A percentile compares a stretch with the other conserved stretches of the same genome.
Evolutionary conservation across 2,888 invertebrate species (phyloP).

Genomic region (Caenorhabditis parvicauda): DNA sequence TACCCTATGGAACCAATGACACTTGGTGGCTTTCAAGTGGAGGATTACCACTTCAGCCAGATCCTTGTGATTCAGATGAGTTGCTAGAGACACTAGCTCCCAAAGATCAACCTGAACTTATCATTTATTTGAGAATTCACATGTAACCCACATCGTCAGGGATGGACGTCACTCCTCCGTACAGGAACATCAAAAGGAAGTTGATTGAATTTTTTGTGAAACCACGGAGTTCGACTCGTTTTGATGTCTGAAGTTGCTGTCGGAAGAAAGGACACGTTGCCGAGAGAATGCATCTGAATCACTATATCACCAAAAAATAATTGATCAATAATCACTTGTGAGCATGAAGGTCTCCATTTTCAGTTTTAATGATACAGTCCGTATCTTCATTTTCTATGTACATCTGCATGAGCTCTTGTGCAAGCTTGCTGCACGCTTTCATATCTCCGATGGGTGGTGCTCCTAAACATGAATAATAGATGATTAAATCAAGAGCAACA

Average conservation of each 20-base stretch:
- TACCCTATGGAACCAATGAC: slow-evolving; percentile 89
- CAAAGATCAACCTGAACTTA: slow-evolving; percentile 45
- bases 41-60: slow-evolving; percentile 86
- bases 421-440: slow-evolving; percentile 71
- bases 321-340: slow-evolving; percentile 73
- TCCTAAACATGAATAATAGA: slow-evolving; percentile 6
- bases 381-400: slow-evolving; percentile 86
- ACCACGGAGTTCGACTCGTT: slow-evolving; percentile 42
- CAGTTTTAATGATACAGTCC: slow-evolving; percentile 78
- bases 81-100: slow-evolving; percentile 76
- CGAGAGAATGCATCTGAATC: slow-evolving; percentile 75
- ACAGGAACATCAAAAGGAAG: slow-evolving; percentile 87
- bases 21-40: slow-evolving; percentile 82
- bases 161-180: slow-evolving; percentile 85
- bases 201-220: slow-evolving; percentile 82
- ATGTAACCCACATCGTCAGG: slow-evolving; percentile 76
- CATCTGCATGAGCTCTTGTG: slow-evolving; percentile 84
- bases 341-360: slow-evolving; percentile 80
- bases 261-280: slow-evolving; percentile 90
- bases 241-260: slow-evolving; percentile 63
- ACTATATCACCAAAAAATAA: slow-evolving; percentile 34
- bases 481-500: not conserved
- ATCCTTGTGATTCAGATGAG: slow-evolving; percentile 85
- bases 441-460: slow-evolving; percentile 27
- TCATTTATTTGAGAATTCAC: not conserved